A percentile compares a stretch with the other conserved stretches of the same genome.
Evolutionary conservation across 2,113 vertebrate species (phyloP).

Genomic region (Hemiprocne comata): DNA sequence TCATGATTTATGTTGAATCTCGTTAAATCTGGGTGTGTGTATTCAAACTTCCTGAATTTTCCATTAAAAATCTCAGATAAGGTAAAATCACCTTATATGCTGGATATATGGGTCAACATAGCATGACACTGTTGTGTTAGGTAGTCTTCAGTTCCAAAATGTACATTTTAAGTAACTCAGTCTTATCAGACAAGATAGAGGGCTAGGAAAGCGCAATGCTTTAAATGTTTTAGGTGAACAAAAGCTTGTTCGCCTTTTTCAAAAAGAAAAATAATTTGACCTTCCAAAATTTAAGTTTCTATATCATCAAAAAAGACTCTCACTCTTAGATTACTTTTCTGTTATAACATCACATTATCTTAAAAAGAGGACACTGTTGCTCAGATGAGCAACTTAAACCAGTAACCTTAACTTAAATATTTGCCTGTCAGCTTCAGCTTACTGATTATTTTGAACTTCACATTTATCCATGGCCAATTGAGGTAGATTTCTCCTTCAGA

Average conservation of each 20-base stretch:
- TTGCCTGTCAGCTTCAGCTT: neutral
- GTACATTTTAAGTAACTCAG: neutral
- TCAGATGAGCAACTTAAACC: neutral
- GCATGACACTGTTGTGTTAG: neutral
- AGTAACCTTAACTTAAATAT: neutral
- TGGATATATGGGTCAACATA: neutral
- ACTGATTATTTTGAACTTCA: constrained; percentile 1
- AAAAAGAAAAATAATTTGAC: neutral
- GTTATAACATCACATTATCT: neutral
- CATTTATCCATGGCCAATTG: neutral
- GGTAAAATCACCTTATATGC: neutral
- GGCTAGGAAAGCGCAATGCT: neutral
- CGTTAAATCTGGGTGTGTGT: neutral
- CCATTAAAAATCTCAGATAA: neutral
- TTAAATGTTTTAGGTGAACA: neutral
- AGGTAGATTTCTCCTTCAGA: neutral
- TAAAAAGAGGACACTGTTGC: neutral
- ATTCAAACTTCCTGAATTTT: neutral
- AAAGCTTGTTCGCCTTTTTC: neutral
- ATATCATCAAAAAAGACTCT: neutral
- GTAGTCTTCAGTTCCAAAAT: neutral
- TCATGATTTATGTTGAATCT: neutral
- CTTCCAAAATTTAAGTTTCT: neutral
- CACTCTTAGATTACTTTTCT: neutral
- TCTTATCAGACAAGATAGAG: neutral